Evolutionary conservation across 2,888 invertebrate genomes (phyloP).

Genomic region (Trimorus sp.): DNA sequence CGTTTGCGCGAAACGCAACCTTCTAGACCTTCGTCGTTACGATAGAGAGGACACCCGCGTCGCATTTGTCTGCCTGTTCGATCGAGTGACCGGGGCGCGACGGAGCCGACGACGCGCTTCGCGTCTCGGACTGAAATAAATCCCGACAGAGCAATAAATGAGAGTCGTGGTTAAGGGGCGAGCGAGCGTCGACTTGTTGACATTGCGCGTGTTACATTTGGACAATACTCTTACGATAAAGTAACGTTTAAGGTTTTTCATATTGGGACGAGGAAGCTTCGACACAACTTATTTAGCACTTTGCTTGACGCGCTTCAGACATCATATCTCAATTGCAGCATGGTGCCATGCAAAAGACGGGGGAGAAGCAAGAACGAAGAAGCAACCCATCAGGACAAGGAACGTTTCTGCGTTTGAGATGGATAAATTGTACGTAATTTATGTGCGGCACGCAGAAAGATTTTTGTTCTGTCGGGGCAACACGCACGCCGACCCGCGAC

Average conservation of each 20-base stretch:
- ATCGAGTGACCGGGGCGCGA: neutral
- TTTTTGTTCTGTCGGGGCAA: too few relatives aligned
- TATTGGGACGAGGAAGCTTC: constrained; percentile 34
- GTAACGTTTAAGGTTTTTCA: constrained; percentile 30
- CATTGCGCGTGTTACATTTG: constrained; percentile 28
- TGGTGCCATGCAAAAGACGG: constrained; percentile 38
- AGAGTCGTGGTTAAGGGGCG: constrained; percentile 19
- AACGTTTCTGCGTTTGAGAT: too few relatives aligned
- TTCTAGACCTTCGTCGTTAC: too few relatives aligned
- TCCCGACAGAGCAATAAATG: constrained; percentile 27
- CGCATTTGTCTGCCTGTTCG: neutral
- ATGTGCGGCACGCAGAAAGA: too few relatives aligned
- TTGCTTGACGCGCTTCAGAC: constrained; percentile 37
- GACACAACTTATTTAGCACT: constrained; percentile 32
- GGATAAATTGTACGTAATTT: too few relatives aligned
- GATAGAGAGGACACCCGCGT: too few relatives aligned
- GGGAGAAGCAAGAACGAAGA: too few relatives aligned
- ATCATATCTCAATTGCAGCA: constrained; percentile 21
- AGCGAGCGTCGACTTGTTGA: constrained; percentile 26
- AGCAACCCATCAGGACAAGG: too few relatives aligned
- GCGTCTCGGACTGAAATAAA: too few relatives aligned
- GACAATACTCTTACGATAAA: constrained; percentile 41
- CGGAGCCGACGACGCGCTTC: too few relatives aligned
- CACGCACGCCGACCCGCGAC: too few relatives aligned
- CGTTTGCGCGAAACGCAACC: too few relatives aligned